phyloP scores from a whole-genome alignment of 2,888 invertebrate species.

The Sphecodes monilicornis region DNA sequence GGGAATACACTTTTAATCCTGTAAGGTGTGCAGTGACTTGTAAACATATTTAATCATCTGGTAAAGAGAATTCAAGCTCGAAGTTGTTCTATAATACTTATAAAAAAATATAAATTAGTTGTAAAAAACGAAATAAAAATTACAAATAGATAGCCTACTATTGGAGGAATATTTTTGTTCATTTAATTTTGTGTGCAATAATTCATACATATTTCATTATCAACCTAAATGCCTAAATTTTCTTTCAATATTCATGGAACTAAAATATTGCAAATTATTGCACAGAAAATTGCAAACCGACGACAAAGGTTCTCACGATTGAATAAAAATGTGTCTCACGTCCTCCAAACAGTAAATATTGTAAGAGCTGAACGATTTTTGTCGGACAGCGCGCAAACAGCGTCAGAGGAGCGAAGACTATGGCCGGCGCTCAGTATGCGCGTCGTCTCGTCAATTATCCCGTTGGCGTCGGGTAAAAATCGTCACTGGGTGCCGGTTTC shows the following conservation, averaged over 20 bases:
- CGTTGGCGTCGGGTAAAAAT: background rate
- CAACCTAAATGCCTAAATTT: no score
- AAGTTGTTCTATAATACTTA: background rate
- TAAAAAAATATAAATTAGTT: no score
- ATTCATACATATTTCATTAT: no score
- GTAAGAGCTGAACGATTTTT: background rate
- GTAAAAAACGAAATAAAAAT: no score
- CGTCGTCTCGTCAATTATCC: background rate
- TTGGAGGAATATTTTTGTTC: no score
- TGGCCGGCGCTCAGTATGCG: background rate
- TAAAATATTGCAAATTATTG: no score
- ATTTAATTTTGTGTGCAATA: no score
- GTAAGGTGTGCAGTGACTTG: background rate
- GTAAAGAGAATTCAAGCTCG: background rate
- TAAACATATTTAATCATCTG: background rate
- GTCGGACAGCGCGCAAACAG: background rate
- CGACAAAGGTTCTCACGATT: no score
- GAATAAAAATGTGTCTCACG: no score
- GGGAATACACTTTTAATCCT: background rate
- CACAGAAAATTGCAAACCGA: no score
- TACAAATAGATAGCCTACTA: no score
- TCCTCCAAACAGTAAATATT: background rate
- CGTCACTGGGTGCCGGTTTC: background rate
- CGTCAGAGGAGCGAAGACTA: background rate
- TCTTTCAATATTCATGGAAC: no score